These are phyloP conservation scores for Oceanodroma tethys DNA, from an alignment of 2,113 vertebrate genomes.

Conservation along the genomic window DNA sequence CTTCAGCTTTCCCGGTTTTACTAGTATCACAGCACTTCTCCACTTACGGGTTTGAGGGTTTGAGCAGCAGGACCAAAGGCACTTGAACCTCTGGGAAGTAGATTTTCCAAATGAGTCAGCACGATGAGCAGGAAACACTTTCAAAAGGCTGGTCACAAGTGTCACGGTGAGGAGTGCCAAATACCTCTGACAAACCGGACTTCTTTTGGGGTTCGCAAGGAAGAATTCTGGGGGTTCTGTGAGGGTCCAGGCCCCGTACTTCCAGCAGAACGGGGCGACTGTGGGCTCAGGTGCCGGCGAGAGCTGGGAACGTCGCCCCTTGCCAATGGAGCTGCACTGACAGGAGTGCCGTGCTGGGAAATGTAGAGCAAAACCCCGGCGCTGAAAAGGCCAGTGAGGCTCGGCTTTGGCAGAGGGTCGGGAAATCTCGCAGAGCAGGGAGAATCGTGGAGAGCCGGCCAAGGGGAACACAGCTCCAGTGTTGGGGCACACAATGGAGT, in stretches of 20 bases:
- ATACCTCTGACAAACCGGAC: not conserved
- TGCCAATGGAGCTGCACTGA: not conserved
- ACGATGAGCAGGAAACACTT: not conserved
- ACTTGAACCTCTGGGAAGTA: not conserved
- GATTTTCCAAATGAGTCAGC: not conserved
- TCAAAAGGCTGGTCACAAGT: not conserved
- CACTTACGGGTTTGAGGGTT: not conserved
- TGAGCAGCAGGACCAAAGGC: not conserved
- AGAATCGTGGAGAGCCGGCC: not conserved
- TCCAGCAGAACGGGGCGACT: not conserved
- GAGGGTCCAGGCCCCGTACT: not conserved
- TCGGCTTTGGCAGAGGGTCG: not conserved
- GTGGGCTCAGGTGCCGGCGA: accelerated
- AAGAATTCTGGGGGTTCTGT: not conserved
- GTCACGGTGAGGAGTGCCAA: not conserved
- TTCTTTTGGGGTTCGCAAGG: not conserved
- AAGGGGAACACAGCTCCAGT: conserved; percentile 1
- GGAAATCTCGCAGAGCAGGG: not conserved
- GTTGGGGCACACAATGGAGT: not conserved
- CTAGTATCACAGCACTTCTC: not conserved
- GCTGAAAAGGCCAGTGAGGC: not conserved
- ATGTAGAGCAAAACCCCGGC: not conserved
- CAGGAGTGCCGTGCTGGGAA: not conserved
- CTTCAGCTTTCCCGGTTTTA: not conserved
- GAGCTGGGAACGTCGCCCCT: not conserved